phyloP scores from a whole-genome alignment of 2,888 invertebrate species.

The Tineola bisselliella region DNA sequence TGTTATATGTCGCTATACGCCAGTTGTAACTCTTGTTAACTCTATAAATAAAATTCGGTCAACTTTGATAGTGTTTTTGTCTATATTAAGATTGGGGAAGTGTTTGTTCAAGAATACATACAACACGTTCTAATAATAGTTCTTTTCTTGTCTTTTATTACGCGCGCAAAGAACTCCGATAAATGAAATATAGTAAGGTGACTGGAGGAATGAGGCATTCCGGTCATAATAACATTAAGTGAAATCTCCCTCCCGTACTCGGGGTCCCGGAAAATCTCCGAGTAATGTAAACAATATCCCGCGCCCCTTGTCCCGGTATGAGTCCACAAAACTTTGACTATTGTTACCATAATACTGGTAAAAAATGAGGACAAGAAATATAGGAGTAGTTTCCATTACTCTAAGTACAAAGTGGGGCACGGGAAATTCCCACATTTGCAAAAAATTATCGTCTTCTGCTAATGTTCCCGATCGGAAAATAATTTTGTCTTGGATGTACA shows the following conservation, averaged over 20 bases:
- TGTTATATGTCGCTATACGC: no score
- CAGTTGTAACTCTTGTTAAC: not conserved
- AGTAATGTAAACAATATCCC: constrained; percentile 43
- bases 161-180: no score
- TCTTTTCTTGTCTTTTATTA: no score
- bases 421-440: no score
- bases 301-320: constrained; percentile 14
- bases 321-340: constrained; percentile 2
- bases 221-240: not conserved
- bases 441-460: no score
- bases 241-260: not conserved
- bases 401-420: no score
- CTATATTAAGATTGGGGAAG: not conserved
- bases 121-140: no score
- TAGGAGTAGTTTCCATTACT: no score
- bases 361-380: no score
- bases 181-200: not conserved
- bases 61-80: not conserved
- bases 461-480: no score
- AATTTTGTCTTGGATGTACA: no score
- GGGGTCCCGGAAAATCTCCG: constrained; percentile 31
- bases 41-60: not conserved
- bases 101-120: not conserved
- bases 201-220: not conserved
- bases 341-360: not conserved